Percentiles rank a stretch among this genome's conserved stretches.
Conservation (phyloP, 2,113 vertebrate species). For the Indicator maculatus region DNA sequence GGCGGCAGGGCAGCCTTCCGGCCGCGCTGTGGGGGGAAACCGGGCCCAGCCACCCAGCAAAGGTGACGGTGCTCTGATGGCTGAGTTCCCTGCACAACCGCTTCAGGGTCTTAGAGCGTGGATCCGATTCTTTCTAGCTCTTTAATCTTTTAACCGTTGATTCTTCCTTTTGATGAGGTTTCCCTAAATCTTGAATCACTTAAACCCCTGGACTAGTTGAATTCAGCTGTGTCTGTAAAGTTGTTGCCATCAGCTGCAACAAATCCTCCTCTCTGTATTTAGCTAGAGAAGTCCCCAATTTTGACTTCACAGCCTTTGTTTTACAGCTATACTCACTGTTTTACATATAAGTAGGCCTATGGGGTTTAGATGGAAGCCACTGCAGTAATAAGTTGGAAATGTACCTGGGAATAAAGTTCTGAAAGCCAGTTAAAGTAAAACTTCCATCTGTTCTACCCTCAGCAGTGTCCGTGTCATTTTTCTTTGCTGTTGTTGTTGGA, state of each 20-base stretch:
- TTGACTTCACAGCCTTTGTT: background rate
- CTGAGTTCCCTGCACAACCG: background rate
- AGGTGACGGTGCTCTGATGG: background rate
- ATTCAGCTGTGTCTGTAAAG: background rate
- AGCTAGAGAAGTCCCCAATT: background rate
- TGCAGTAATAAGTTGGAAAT: background rate
- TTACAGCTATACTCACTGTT: background rate
- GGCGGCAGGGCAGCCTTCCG: background rate
- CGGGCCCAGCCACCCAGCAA: too few relatives aligned
- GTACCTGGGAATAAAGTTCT: background rate
- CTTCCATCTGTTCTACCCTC: background rate
- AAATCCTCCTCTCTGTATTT: rapidly evolving
- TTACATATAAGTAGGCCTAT: rapidly evolving
- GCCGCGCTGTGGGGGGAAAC: too few relatives aligned
- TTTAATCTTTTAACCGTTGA: rapidly evolving
- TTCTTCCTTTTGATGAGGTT: rapidly evolving
- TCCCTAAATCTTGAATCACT: background rate
- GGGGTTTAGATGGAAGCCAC: background rate
- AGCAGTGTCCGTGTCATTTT: background rate
- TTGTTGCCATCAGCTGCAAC: rapidly evolving
- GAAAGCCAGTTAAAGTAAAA: background rate
- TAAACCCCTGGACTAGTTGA: background rate
- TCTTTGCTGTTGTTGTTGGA: background rate
- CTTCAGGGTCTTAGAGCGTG: rapidly evolving
- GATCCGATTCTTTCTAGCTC: too few relatives aligned